Base-by-base conservation (phyloP, 1,140 invertebrate species). In the Bombus superbus region DNA sequence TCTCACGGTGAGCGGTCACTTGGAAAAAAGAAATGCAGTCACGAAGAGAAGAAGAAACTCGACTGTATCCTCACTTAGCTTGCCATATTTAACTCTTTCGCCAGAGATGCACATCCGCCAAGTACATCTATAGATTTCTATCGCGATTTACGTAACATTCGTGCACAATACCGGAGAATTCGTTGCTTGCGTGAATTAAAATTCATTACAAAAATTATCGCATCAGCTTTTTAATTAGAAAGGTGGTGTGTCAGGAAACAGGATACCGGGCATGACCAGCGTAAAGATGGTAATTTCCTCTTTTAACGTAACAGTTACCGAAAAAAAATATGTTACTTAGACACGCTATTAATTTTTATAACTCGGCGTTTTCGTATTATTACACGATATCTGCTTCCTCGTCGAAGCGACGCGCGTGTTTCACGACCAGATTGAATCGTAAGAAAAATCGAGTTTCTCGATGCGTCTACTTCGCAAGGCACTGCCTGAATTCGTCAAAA, bases 11-110 rank as follows among this genome's bases (percentile, higher is more conserved):
- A 42, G 53, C 53, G 84, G 40, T 69, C 40, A 83, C 59, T 32
- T 59, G 42, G 38, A 75, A 59, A 66, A 76, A 77, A 66, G 69
- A 74, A 85, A 81, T 47, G 15, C 75, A 85, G 87, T 87, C 81
- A 88, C 88, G 81, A 79, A 62, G 57, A 59, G 81, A 53, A 53
- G 47, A 53, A 83, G 82, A 40, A 64, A 64, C 77, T 53, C 42
- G 40, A 62, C n/a, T 59, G 15, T 74, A 81, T 72, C 62, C n/a
- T 66, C n/a, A 6, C 62, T 42, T 40, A 53, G 69, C 68, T 44
- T 64, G 53, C 72, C 47, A 64, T 83, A 68, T 47, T 76, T n/a
- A 53, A 53, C 53, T 57, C 64, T 83, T 62, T 83, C 38, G 28
- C 22, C 11, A 62, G 18, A 69, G n/a, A 72, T 87, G 35, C 32